phyloP scores from a whole-genome alignment of 2,797 vertebrate species.

The Carcharodon carcharias region DNA sequence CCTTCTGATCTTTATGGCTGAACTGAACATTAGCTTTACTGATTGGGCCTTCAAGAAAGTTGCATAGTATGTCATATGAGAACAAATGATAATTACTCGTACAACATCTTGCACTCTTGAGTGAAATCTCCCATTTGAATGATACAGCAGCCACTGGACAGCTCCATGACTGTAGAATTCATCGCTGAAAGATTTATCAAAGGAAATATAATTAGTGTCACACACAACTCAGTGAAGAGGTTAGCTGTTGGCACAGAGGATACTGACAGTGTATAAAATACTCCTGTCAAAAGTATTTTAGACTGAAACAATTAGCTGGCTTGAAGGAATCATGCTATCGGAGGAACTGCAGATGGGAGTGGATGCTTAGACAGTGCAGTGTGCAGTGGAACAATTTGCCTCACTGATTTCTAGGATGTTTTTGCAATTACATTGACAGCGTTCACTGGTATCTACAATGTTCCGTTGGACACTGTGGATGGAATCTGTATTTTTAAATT shows the following conservation, averaged over 20 bases:
- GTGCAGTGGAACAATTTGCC: too few species aligned
- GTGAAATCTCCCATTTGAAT: background rate
- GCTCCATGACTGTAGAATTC: background rate
- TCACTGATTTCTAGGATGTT: too few species aligned
- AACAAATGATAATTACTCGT: background rate
- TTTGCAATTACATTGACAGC: too few species aligned
- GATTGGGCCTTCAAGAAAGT: background rate
- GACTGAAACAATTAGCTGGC: background rate
- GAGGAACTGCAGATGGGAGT: too few species aligned
- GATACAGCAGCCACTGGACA: background rate
- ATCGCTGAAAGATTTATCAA: background rate
- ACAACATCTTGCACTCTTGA: background rate
- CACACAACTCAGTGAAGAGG: background rate
- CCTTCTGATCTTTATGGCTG: background rate
- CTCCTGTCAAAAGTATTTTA: background rate
- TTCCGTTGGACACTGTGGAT: too few species aligned
- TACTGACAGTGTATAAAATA: background rate
- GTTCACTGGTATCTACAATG: too few species aligned
- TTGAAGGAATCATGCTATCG: background rate
- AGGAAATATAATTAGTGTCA: background rate
- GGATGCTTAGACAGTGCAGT: too few species aligned
- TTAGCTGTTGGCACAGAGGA: background rate
- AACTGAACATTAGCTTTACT: background rate
- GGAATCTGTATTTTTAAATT: too few species aligned
- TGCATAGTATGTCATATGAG: background rate